Evolutionary conservation across 1,140 invertebrate genomes (phyloP).

Genomic region (Globodera rostochiensis): DNA sequence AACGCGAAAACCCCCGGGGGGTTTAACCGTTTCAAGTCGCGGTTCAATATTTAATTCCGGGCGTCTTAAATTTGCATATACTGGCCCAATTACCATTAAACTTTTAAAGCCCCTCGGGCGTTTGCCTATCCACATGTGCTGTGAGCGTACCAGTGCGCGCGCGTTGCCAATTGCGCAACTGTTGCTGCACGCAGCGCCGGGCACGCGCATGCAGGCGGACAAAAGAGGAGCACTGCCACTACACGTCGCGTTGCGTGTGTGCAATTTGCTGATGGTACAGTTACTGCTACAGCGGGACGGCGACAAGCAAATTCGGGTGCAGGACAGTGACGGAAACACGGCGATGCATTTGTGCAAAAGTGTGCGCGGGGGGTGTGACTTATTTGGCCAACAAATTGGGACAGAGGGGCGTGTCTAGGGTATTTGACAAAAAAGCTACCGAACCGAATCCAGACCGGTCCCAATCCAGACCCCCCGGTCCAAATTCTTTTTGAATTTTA

Average conservation of each 20-base stretch:
- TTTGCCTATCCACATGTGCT: conserved; percentile 58
- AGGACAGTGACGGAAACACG: conserved; percentile 57
- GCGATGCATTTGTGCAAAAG: conserved; percentile 55
- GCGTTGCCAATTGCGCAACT: conserved; percentile 47
- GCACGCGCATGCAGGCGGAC: conserved; percentile 44
- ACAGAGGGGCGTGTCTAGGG: too few relatives aligned
- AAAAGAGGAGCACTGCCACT: conserved; percentile 51
- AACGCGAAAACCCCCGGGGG: conserved; percentile 5
- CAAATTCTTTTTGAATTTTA: conserved; percentile 8
- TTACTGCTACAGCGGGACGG: conserved; percentile 40
- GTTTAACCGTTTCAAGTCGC: neutral
- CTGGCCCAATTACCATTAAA: conserved; percentile 3
- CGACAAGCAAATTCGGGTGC: conserved; percentile 47
- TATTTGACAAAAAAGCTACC: too few relatives aligned
- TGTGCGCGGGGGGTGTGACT: neutral
- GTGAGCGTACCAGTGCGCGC: conserved; percentile 41
- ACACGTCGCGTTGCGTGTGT: conserved; percentile 52
- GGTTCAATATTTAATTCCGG: neutral
- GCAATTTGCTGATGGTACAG: conserved; percentile 56
- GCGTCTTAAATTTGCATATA: neutral
- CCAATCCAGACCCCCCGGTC: neutral
- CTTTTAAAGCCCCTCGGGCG: conserved; percentile 41
- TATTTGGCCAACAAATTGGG: neutral
- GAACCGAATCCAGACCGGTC: too few relatives aligned
- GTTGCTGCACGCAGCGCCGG: conserved; percentile 47